Conservation (phyloP, 1,140 invertebrate species). For the Aphaenogaster rudis region DNA sequence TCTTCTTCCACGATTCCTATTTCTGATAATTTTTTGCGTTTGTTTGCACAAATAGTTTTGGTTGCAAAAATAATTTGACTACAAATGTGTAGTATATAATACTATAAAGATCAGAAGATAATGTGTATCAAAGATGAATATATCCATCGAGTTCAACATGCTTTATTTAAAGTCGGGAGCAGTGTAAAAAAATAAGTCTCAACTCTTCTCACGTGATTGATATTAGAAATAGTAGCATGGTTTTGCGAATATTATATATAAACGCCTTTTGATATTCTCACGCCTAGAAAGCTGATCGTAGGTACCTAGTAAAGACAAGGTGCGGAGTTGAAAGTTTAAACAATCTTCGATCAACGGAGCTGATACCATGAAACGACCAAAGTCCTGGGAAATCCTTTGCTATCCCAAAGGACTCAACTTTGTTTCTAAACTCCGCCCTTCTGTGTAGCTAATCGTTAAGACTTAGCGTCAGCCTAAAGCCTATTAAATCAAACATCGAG, state of each 20-base stretch:
- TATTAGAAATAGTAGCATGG: not conserved
- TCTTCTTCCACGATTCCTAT: slow-evolving; percentile 4
- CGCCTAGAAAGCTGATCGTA: slow-evolving; percentile 31
- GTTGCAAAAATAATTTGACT: not conserved
- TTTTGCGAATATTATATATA: slow-evolving; percentile 4
- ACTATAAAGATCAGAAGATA: not conserved
- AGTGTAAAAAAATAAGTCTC: not conserved
- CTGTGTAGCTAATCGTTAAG: slow-evolving; percentile 66
- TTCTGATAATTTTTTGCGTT: slow-evolving; percentile 18
- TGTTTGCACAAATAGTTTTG: too few species aligned
- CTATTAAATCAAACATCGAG: slow-evolving; percentile 44
- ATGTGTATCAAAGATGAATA: not conserved
- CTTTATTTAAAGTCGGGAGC: not conserved
- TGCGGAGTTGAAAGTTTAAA: slow-evolving; percentile 51
- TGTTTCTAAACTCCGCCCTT: slow-evolving; percentile 64
- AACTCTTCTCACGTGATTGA: not conserved
- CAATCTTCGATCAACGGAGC: slow-evolving; percentile 60
- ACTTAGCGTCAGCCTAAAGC: slow-evolving; percentile 68
- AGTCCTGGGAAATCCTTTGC: slow-evolving; percentile 66
- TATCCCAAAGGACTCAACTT: slow-evolving; percentile 61
- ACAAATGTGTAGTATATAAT: not conserved
- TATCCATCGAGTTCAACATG: not conserved
- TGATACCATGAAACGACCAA: slow-evolving; percentile 45
- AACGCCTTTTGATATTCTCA: not conserved
- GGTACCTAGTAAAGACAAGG: slow-evolving; percentile 26